Base-by-base conservation (phyloP, 2,888 invertebrate genomes). In the Macrosiphum euphorbiae region DNA sequence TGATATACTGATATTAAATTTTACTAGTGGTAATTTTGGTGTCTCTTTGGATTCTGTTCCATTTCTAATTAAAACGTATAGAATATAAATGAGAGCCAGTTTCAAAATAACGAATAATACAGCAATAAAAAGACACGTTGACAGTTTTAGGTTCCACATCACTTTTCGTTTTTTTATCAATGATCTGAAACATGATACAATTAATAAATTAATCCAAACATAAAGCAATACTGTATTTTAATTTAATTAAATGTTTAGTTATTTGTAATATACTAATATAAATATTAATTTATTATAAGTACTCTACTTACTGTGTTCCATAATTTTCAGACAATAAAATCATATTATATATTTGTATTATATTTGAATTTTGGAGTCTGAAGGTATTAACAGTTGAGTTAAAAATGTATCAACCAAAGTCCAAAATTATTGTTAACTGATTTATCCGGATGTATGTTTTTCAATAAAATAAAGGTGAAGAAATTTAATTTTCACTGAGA, bases 291-390 rank as follows among this genome's bases (percentile, higher is more conserved):
- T n/a, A n/a, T n/a, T n/a, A n/a, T n/a, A n/a, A n/a, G n/a, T n/a
- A n/a, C n/a, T n/a, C n/a, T 50, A 67, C 67, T 67, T 67, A 67
- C 67, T 67, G n/a, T 67, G n/a, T 67, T 67, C n/a, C n/a, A n/a
- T 67, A 13, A 28, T n/a, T 67, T 67, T n/a, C n/a, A 67, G 13
- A 67, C 13, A 67, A n/a, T 67, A 67, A 67, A 67, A 3, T 13
- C 67, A 67, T 67, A 61, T 61, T 61, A 13, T 61, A 61, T 61
- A 26, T 58, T 50, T 50, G 50, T 50, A 50, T 50, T 44, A 44
- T 44, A 44, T 44, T 44, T 3, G 2, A 20, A 20, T 20, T 20
- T 20, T 55, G 55, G 20, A 55, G 55, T 20, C 20, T 20, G 55
- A 20, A n/a, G 13, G 61, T 67, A 67, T 67, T 67, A n/a, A 11